Evolutionary conservation across 2,113 vertebrate species (phyloP), one percentile per base, ranked within the genome.

Genomic region (Aegotheles bennettii): DNA sequence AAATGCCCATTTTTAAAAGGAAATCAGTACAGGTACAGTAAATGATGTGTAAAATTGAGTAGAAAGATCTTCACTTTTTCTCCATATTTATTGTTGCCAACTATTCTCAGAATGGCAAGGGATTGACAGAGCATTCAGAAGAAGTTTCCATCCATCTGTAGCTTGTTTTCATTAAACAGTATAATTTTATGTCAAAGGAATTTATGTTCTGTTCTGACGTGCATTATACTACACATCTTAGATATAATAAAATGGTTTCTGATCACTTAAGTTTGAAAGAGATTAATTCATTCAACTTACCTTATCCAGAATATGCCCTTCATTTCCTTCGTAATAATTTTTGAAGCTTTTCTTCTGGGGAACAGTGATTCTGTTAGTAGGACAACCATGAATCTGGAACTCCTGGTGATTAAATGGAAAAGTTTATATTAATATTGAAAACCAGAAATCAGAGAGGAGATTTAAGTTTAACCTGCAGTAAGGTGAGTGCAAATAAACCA

Each of bases 11-110:
- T 96, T 93, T 91, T 87, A 45, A 81, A 80, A 64, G 60, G 13
- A 64, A 95, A 82, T 89, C 7, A 3, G 60, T 73, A 56, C 35
- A 77, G 56, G 59, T 88, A 85, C 56, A 90, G 61, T 36, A 97
- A 97, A 97, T 91, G 82, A 67, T 90, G 93, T 89, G 89, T 95
- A 97, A 97, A 97, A 97, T 94, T 97, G 79, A 95, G 87, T 81
- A 87, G 71, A 95, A 84, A 90, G 81, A 50, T 77, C 83, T 89
- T 89, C 73, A 89, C 48, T 93, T 94, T 96, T 96, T 80, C 84
- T 94, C 68, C 74, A 45, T 92, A 97, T 94, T 97, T 97, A 95
- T 90, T 90, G 60, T 94, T 92, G 82, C 68, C 80, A 93, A 11
- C 36, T 84, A 28, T 80, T 89, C 78, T 69, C 63, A 68, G 78